A percentile compares a stretch with the other conserved stretches of the same genome.
Conservation (phyloP, 2,113 vertebrate species). For the Rhynchopsitta pachyrhyncha region DNA sequence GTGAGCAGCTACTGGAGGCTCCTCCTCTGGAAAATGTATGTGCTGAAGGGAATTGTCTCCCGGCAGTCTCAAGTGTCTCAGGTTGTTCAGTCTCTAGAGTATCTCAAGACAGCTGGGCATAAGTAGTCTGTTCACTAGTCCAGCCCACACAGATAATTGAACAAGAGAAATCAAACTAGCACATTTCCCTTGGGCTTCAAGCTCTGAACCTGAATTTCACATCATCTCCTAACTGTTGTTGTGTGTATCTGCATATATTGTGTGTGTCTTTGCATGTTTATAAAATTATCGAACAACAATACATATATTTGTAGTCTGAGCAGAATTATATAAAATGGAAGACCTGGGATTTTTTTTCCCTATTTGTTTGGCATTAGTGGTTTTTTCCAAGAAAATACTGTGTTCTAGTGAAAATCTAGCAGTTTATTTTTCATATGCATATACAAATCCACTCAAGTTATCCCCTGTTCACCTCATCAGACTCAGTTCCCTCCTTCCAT, state of each 20-base stretch:
- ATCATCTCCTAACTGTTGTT: not conserved
- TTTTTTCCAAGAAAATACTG: not conserved
- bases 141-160: not conserved
- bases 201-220: not conserved
- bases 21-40: not conserved
- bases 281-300: not conserved
- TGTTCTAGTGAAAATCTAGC: not conserved
- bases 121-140: not conserved
- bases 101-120: not conserved
- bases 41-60: not conserved
- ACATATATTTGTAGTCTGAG: not conserved
- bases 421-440: not conserved
- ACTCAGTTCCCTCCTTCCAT: not conserved
- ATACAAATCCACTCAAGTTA: slow-evolving; percentile 4
- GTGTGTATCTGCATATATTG: accelerated
- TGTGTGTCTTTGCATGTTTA: not conserved
- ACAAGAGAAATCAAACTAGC: not conserved
- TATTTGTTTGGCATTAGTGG: not conserved
- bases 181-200: not conserved
- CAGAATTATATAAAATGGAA: not conserved
- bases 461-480: not conserved
- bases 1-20: not conserved
- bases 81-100: not conserved
- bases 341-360: not conserved
- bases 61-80: not conserved